phyloP scores from a whole-genome alignment of 2,888 invertebrate genomes.

The Acleris literana region DNA sequence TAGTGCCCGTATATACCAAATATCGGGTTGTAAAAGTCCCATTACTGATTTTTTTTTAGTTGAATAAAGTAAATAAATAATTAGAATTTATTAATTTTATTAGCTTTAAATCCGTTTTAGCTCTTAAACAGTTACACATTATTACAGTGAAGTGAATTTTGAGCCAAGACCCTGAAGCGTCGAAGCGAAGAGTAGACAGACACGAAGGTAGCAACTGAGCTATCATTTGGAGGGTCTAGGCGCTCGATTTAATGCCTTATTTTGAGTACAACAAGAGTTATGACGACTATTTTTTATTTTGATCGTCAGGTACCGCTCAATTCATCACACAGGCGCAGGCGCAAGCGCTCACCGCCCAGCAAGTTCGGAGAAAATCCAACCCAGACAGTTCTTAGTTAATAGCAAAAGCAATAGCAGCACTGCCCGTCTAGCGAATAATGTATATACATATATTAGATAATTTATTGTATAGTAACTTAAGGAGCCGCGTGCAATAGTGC shows the following conservation, averaged over 20 bases:
- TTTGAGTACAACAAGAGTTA: background rate
- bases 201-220: too few species aligned
- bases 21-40: too few species aligned
- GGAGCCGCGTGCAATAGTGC: slow-evolving; percentile 46
- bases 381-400: slow-evolving; percentile 77
- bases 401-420: slow-evolving; percentile 43
- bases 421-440: slow-evolving; percentile 60
- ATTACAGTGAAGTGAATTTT: too few species aligned
- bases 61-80: too few species aligned
- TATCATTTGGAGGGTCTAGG: too few species aligned
- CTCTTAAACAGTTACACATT: too few species aligned
- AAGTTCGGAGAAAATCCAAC: slow-evolving; percentile 79
- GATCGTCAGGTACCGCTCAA: slow-evolving; percentile 68
- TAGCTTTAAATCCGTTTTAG: too few species aligned
- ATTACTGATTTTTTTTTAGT: too few species aligned
- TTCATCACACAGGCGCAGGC: slow-evolving; percentile 75
- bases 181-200: too few species aligned
- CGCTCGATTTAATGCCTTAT: background rate
- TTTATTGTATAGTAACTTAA: slow-evolving; percentile 47
- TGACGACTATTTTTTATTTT: slow-evolving; percentile 15
- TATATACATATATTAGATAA: slow-evolving; percentile 57
- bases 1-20: too few species aligned
- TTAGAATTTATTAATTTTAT: too few species aligned
- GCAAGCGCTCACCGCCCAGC: slow-evolving; percentile 70
- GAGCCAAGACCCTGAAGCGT: too few species aligned